Percentiles rank a stretch among this genome's conserved stretches.
These are phyloP conservation scores for Zaprionus tsacasi DNA, from an alignment of 1,140 invertebrate genomes.

Conservation along the genomic window DNA sequence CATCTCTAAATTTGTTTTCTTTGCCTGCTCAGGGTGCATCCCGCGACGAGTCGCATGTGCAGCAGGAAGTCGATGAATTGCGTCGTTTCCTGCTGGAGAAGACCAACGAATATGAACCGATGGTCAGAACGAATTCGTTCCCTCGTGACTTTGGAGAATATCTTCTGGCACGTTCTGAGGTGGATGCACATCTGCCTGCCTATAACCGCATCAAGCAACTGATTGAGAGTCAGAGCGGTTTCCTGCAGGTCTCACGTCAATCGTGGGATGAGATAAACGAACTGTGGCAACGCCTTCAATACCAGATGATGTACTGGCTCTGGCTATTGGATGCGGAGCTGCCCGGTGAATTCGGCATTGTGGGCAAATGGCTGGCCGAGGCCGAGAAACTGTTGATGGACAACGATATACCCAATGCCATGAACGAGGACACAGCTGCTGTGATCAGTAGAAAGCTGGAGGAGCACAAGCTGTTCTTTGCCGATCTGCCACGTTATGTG, in stretches of 20 bases:
- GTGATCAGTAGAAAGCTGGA: constrained; percentile 94
- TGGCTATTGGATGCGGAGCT: constrained; percentile 93
- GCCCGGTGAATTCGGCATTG: constrained; percentile 92
- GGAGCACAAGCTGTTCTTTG: constrained; percentile 95
- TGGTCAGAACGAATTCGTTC: constrained; percentile 88
- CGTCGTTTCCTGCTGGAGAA: constrained; percentile 92
- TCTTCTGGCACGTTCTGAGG: constrained; percentile 88
- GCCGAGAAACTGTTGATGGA: constrained; percentile 93
- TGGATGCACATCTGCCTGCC: constrained; percentile 87
- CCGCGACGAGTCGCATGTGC: constrained; percentile 85
- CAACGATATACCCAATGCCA: constrained; percentile 91
- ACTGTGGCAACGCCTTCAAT: constrained; percentile 91
- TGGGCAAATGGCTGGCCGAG: constrained; percentile 95
- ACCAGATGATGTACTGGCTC: constrained; percentile 92
- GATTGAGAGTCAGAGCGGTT: constrained; percentile 89
- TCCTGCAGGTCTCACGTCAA: constrained; percentile 91
- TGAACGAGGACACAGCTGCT: constrained; percentile 94
- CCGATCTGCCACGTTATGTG: constrained; percentile 90
- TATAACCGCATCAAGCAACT: constrained; percentile 90
- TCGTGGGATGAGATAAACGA: constrained; percentile 91
- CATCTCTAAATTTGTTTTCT: no score
- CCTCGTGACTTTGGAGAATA: constrained; percentile 90
- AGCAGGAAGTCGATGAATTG: constrained; percentile 92
- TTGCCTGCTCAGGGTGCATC: constrained; percentile 62
- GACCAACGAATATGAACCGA: constrained; percentile 86